Evolutionary conservation across 2,888 invertebrate species (phyloP), one percentile per base, ranked within the genome.

Genomic region (Colletes collaris): DNA sequence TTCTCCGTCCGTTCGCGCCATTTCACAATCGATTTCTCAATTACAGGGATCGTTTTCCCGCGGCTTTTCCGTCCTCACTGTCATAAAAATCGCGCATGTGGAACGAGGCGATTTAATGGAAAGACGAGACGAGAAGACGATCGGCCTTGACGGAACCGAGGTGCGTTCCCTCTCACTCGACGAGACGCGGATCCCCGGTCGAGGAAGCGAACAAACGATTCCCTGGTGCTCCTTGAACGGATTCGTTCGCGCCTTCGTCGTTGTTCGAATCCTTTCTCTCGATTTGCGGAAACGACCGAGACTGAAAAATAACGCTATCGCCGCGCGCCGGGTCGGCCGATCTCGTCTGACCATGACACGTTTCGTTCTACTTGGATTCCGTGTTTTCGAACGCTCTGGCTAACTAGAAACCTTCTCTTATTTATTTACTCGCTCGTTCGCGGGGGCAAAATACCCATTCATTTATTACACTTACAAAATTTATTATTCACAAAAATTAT

Each of bases 81-180:
- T 3, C 13, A 37, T 50, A 72, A 68, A 77, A 77, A 78, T 68
- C 49, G 66, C 44, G 40, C 63, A 60, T 35, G 50, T 16, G 60
- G 64, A 70, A 70, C n/a, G 70, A 71, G 66, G 62, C 37, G 78
- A 40, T 63, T 74, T 35, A 58, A 73, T 37, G 69, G 65, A 58
- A 62, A 69, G 65, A 79, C 27, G 60, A 37, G 76, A 74, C 16
- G 60, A 50, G 80, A 73, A 67, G 71, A 77, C 35, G 74, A 81
- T 76, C 69, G 76, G 37, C 81, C 81, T 81, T 83, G 78, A 56
- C 60, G 58, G 53, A 68, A 67, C 53, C 59, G 60, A 76, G 27
- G 71, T 75, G 56, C 46, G 62, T 83, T 79, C 64, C 81, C 81
- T 83, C 83, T 79, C 81, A 79, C 81, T 66, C 64, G 63, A 27